A percentile compares a stretch with the other conserved stretches of the same genome.
These are phyloP conservation scores for Etheostoma cragini DNA, from an alignment of 2,113 vertebrate species.

Conservation along the genomic window DNA sequence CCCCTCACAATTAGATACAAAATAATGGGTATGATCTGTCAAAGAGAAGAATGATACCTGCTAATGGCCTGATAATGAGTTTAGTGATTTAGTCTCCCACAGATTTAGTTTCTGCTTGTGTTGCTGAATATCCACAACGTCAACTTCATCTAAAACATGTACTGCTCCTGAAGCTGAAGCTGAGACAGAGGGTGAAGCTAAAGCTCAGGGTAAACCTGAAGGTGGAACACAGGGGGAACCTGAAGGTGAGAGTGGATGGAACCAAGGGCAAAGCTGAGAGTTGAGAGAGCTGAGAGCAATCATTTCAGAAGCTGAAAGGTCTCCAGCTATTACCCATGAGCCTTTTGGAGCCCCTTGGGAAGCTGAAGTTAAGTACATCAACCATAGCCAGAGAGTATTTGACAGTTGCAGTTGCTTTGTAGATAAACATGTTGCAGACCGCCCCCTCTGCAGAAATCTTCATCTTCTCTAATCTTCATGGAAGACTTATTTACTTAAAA, in stretches of 20 bases:
- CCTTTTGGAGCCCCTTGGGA: slow-evolving; percentile 25
- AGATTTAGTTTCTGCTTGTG: slow-evolving; percentile 14
- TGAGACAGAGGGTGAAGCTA: neutral
- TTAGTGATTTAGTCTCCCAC: slow-evolving; percentile 13
- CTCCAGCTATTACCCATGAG: slow-evolving; percentile 24
- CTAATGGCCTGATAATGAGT: slow-evolving; percentile 26
- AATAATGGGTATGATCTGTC: slow-evolving; percentile 16
- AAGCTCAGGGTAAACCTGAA: neutral
- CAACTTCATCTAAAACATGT: slow-evolving; percentile 9
- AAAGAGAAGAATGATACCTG: slow-evolving; percentile 9
- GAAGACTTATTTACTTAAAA: neutral
- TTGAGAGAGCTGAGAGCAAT: too few species aligned
- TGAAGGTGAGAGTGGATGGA: neutral
- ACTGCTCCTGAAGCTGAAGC: neutral
- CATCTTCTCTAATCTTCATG: neutral
- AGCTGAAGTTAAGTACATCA: slow-evolving; percentile 57
- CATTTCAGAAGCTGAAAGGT: slow-evolving; percentile 4
- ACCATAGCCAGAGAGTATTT: slow-evolving; percentile 10
- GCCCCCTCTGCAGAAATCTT: neutral
- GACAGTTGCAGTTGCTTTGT: neutral
- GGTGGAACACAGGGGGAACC: neutral
- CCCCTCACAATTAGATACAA: slow-evolving; percentile 42
- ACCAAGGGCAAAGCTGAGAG: slow-evolving; percentile 9
- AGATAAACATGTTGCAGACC: neutral
- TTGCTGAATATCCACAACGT: slow-evolving; percentile 4